Base-by-base conservation (phyloP, 2,797 vertebrate genomes). In the Sebastes hopkinsi region DNA sequence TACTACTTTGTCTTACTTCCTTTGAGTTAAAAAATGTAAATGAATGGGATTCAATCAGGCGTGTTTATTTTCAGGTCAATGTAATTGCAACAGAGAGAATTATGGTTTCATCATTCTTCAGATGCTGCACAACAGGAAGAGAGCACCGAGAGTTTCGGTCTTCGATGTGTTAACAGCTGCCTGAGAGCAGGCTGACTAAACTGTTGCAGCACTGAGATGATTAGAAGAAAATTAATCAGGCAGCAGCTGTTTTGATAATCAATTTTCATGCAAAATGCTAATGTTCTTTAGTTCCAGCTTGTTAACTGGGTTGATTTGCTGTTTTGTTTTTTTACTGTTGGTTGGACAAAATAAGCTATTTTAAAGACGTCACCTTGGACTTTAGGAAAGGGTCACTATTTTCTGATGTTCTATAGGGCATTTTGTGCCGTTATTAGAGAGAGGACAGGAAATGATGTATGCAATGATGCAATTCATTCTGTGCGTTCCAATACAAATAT, bases 101-200 rank as follows among this genome's bases (percentile, higher is more conserved):
- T 13, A 36, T 36, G 29, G 65, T 71, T 55, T 72, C 74, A 58
- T 50, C 46, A 30, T 4, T 4, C 18, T 52, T 66, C 27, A 62
- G 38, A 64, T 46, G 3, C 65, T 32, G 46, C 27, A 22, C 6
- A 42, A 75, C 74, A 78, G 81, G 83, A 89, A 81, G 75, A 50
- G 29, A 38, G 59, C 5, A 9, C 67, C 22, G 2, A 27, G 2
- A 27, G 68, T 79, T 79, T 73, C 66, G 7, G 34, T 76, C 16
- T 75, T 16, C 30, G 18, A 73, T 27, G 78, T 61, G 46, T 72
- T 22, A 64, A 75, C 34, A 36, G 23, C 66, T 66, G 30, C 11
- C 30, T 9, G 30, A 77, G 20, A n/a, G 29, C 14, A 58, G 18
- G 8, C 23, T 58, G 22, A 50, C 3, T 30, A 1, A 64, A 72